Base-by-base conservation (phyloP, 2,797 vertebrate genomes). In the Zenarchopterus dispar region DNA sequence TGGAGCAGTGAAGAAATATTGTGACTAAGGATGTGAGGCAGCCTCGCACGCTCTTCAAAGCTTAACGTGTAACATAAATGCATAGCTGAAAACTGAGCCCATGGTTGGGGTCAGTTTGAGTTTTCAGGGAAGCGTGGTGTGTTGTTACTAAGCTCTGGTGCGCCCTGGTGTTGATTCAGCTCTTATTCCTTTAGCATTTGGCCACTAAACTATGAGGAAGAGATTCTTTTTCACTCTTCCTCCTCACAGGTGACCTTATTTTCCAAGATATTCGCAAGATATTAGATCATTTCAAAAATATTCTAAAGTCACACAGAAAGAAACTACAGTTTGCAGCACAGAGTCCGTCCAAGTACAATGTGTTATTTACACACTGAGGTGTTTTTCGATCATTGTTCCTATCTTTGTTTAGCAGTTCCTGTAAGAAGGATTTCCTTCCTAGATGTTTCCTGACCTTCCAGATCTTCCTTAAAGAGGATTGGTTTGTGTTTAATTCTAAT, bases 321-420 rank as follows among this genome's bases (percentile, higher is more conserved):
- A 62, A 68, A 42, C 44, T 31, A 9, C 21, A 42, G n/a, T 47
- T 7, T 56, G 22, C 15, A 44, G 13, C 45, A 24, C 17, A 42
- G 9, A 55, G 28, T 62, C 22, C 18, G 55, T 81, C 62, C 53
- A 76, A 62, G 69, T 79, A 50, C 61, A 47, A 58, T 23, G 23
- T 8, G 0, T 47, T 69, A 68, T 79, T 84, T 79, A 78, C 63
- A 51, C 57, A 57, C 41, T 62, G 49, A 45, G 42, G 23, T 65
- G 69, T 73, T 74, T 84, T 85, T 65, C 56, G 71, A 26, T 67
- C 68, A 67, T 54, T 39, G 71, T 86, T 88, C 86, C 84, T 82
- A 84, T 82, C 83, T 89, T 89, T 90, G 85, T 90, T 75, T 56
- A 48, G 72, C 79, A 55, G 64, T 84, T 92, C 89, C 89, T 89